A percentile compares a stretch with the other conserved stretches of the same genome.
Conservation (phyloP, 2,113 vertebrate species). For the Emydura subglobosa region DNA sequence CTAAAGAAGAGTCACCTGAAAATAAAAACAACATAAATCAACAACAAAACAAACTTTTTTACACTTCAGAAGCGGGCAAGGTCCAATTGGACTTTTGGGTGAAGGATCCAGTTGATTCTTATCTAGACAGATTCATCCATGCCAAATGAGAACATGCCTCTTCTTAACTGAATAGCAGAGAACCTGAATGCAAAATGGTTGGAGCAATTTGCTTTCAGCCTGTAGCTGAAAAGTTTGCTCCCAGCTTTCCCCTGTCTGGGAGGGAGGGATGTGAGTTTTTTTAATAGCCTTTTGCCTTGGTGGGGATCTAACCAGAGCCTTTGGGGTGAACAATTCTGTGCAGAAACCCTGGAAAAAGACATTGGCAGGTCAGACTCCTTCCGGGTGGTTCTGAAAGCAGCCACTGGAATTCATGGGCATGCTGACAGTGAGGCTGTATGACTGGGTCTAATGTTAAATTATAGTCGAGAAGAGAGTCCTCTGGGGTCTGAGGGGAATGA, state of each 20-base stretch:
- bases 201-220: not conserved
- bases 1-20: not conserved
- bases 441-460: constrained; percentile 21
- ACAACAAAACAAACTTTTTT: not conserved
- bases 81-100: not conserved
- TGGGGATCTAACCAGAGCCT: not conserved
- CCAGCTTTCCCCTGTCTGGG: not conserved
- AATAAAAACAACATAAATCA: constrained; percentile 13
- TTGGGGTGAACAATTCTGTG: accelerated
- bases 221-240: not conserved
- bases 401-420: not conserved
- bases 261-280: not conserved
- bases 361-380: not conserved
- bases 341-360: accelerated
- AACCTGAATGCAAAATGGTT: not conserved
- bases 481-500: constrained; percentile 31
- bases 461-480: constrained; percentile 4
- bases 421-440: not conserved
- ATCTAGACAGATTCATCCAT: not conserved
- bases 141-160: not conserved
- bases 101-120: not conserved
- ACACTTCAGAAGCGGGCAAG: not conserved
- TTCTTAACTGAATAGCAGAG: accelerated
- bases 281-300: accelerated
- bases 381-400: not conserved